Percentiles rank a stretch among this genome's conserved stretches.
These are phyloP conservation scores for Phyllostomus hastatus DNA, from an alignment of 2,113 vertebrate species.

Conservation along the genomic window DNA sequence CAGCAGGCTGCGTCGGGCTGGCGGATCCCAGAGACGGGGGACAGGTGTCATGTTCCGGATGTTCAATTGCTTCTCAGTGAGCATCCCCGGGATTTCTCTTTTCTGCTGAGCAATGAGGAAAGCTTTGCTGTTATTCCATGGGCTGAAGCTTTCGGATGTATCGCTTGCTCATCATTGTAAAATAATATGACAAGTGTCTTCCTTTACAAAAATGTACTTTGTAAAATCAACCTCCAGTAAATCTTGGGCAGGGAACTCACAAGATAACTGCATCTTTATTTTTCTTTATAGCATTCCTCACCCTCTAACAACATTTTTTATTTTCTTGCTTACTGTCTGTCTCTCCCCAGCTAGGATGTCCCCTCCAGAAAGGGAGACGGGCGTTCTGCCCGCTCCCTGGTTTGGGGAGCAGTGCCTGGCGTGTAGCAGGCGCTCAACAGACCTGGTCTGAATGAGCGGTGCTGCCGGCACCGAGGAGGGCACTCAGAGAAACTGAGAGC, in stretches of 20 bases:
- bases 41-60: not conserved
- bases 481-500: fast-evolving
- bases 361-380: not conserved
- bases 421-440: fast-evolving
- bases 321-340: not conserved
- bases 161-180: not conserved
- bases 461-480: too few species aligned
- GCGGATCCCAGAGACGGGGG: not conserved
- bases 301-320: not conserved
- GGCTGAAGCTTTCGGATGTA: not conserved
- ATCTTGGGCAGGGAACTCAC: not conserved
- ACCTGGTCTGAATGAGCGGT: not conserved
- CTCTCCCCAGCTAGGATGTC: not conserved
- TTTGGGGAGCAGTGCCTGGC: fast-evolving
- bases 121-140: not conserved
- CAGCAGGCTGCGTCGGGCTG: not conserved
- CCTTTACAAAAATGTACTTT: not conserved
- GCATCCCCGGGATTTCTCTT: not conserved
- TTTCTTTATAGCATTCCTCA: fast-evolving
- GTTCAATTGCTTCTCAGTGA: not conserved
- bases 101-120: not conserved
- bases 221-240: not conserved
- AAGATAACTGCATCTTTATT: not conserved
- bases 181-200: not conserved
- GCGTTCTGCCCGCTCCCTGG: fast-evolving